Evolutionary conservation across 1,140 invertebrate species (phyloP).

Genomic region (Bombus breviceps): DNA sequence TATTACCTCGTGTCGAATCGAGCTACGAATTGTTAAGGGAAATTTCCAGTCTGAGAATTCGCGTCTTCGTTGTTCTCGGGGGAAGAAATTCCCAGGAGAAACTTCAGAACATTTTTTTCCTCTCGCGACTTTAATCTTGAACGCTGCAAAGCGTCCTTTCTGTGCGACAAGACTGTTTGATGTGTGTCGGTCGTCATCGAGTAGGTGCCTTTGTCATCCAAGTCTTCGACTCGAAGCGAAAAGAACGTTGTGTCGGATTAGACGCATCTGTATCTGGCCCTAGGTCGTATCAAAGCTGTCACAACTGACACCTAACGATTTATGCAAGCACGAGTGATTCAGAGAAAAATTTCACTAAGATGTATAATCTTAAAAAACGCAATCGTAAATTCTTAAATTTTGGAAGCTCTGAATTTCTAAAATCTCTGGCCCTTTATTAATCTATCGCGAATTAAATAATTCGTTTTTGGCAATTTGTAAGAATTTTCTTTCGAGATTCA

Average conservation of each 20-base stretch:
- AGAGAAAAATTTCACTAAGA: background rate
- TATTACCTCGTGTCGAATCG: background rate
- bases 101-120: background rate
- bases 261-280: no score
- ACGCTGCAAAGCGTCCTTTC: background rate
- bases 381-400: background rate
- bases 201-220: background rate
- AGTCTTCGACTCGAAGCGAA: background rate
- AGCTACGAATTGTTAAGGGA: background rate
- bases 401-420: no score
- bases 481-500: background rate
- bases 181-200: background rate
- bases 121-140: slow-evolving; percentile 39
- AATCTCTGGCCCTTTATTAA: no score
- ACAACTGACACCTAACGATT: background rate
- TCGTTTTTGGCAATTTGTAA: background rate
- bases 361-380: background rate
- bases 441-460: no score
- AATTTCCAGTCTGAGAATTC: slow-evolving; percentile 10
- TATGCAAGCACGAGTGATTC: background rate
- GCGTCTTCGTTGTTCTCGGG: background rate
- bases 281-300: background rate
- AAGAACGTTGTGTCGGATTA: background rate
- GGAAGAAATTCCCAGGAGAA: background rate
- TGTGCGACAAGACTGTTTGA: slow-evolving; percentile 24